Conservation (phyloP, 2,888 invertebrate species). For the Dermolepida albohirtum region DNA sequence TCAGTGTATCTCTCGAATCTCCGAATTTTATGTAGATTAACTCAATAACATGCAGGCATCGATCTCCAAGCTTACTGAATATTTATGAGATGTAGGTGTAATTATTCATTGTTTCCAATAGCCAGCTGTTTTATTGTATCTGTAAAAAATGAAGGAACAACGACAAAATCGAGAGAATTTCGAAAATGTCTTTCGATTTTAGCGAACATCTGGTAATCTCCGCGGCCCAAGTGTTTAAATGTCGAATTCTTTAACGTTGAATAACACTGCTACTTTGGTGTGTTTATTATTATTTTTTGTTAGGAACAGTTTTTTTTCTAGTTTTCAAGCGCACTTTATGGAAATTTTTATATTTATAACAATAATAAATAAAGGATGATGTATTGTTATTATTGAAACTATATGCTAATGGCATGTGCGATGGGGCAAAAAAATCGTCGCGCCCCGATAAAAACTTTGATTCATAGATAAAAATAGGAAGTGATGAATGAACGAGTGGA, state of each 20-base stretch:
- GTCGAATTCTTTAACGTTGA: conserved; percentile 35
- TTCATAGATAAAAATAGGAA: too few relatives aligned
- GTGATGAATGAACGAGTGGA: too few relatives aligned
- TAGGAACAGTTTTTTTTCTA: not conserved
- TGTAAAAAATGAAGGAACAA: not conserved
- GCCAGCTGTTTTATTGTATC: conserved; percentile 10
- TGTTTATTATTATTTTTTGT: conserved; percentile 6
- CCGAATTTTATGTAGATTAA: not conserved
- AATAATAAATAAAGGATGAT: conserved; percentile 25
- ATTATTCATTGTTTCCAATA: conserved; percentile 40
- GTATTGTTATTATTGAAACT: conserved; percentile 6
- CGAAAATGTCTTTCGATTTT: conserved; percentile 7
- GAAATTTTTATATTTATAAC: not conserved
- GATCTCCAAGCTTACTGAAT: conserved; percentile 8
- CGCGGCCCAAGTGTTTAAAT: conserved; percentile 16
- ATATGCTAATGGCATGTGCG: not conserved
- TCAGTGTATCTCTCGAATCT: conserved; percentile 2
- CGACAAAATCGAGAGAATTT: conserved; percentile 15
- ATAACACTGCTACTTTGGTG: conserved; percentile 14
- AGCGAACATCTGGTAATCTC: conserved; percentile 13
- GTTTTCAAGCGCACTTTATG: not conserved
- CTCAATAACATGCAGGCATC: not conserved
- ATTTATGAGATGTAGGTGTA: conserved; percentile 42
- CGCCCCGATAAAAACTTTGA: too few relatives aligned
- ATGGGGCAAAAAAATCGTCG: too few relatives aligned